Evolutionary conservation across 2,888 invertebrate genomes (phyloP), one percentile per base, ranked within the genome.

Genomic region (Trissolcus brochymenae): DNA sequence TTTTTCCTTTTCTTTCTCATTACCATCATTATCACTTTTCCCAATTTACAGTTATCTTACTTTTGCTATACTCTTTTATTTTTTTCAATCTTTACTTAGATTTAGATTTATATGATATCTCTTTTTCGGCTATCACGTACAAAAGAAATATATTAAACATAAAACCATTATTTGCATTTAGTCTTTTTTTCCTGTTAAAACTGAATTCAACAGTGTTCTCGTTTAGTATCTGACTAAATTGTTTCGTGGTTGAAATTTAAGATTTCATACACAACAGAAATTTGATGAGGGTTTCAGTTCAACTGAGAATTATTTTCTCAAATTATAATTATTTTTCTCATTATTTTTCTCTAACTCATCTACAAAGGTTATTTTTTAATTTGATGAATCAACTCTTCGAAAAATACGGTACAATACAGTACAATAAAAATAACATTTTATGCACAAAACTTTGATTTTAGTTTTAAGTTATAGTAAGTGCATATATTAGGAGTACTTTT

Each of bases 171-270:
- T 71, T 74, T 50, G 60, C 65, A 13, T 43, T 56, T 40, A 51
- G 53, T 70, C 56, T 74, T 67, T 57, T 57, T 46, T 55, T 25
- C 1, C 41, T 71, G 55, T 62, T 64, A 53, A 43, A 55, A 46
- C 50, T 16, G 19, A 13, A 25, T 7, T 64, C 3, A 4, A 61
- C 61, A 54, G 53, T 54, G 55, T 4, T 25, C 67, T 70, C 65
- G 25, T 59, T 75, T 70, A 76, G 71, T 71, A 71, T 65, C 65
- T 56, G 54, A 55, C 55, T 65, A 70, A 76, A 66, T 70, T 71
- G 70, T 64, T 70, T 65, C 70, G 53, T 67, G 67, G 50, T 74
- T 61, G 43, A 66, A 73, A 53, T 61, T 66, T 53, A 35, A 60
- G 73, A 56, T 73, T 61, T 49, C 53, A 16, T 41, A 53, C 53